A percentile compares a stretch with the other conserved stretches of the same genome.
These are phyloP conservation scores for Dendroctonus ponderosae DNA, from an alignment of 1,140 invertebrate species.

Conservation along the genomic window DNA sequence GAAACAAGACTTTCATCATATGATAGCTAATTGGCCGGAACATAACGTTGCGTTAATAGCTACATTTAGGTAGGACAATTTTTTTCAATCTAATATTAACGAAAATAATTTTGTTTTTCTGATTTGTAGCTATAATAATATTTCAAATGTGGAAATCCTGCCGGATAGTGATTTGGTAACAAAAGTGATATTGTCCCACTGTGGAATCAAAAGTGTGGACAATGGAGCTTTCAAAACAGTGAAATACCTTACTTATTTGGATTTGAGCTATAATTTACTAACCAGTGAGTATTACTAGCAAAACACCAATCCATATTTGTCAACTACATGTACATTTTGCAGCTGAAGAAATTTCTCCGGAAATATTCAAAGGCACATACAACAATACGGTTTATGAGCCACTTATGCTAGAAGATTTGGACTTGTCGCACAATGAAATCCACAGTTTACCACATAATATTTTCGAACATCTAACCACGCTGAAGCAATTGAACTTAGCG, in stretches of 20 bases:
- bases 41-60: slow-evolving; percentile 47
- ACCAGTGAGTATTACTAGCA: slow-evolving; percentile 53
- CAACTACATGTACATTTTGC: slow-evolving; percentile 10
- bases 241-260: slow-evolving; percentile 63
- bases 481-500: slow-evolving; percentile 65
- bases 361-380: slow-evolving; percentile 62
- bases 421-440: slow-evolving; percentile 67
- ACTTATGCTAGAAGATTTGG: slow-evolving; percentile 62
- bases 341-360: slow-evolving; percentile 47
- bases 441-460: slow-evolving; percentile 64
- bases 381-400: slow-evolving; percentile 60
- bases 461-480: slow-evolving; percentile 67
- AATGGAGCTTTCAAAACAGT: slow-evolving; percentile 63
- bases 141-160: slow-evolving; percentile 49
- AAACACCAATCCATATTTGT: not conserved
- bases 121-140: slow-evolving; percentile 45
- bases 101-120: too few relatives aligned
- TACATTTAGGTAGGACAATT: slow-evolving; percentile 48
- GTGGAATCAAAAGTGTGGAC: slow-evolving; percentile 59
- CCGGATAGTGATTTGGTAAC: slow-evolving; percentile 48
- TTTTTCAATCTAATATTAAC: too few relatives aligned
- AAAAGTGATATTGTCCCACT: slow-evolving; percentile 52
- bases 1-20: slow-evolving; percentile 48
- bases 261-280: slow-evolving; percentile 70
- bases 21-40: slow-evolving; percentile 51